Percentiles rank a stretch among this genome's conserved stretches.
Conservation (phyloP, 1,140 invertebrate genomes). For the Dryas iulia region DNA sequence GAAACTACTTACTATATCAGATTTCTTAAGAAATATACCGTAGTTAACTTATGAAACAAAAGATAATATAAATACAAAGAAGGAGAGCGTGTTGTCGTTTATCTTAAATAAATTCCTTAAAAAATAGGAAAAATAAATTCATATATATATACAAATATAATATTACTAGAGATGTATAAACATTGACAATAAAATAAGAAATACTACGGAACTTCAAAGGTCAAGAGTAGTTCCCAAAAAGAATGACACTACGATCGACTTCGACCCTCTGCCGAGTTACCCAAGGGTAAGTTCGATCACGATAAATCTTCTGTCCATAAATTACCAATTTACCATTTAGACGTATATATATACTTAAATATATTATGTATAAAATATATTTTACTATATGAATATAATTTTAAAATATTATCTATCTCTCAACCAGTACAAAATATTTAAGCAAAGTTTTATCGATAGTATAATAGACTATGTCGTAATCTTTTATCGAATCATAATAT, state of each 20-base stretch:
- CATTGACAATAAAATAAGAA: neutral
- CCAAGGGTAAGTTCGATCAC: neutral
- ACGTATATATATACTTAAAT: neutral
- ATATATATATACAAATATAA: neutral
- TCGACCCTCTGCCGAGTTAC: neutral
- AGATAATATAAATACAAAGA: too few species aligned
- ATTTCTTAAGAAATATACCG: too few species aligned
- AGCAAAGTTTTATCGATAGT: too few species aligned
- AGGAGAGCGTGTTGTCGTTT: too few species aligned
- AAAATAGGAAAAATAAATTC: too few species aligned
- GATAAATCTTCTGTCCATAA: neutral
- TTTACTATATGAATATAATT: too few species aligned
- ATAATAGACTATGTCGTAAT: too few species aligned
- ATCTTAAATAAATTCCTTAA: too few species aligned
- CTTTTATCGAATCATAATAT: neutral
- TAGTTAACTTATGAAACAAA: too few species aligned
- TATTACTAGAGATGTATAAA: neutral
- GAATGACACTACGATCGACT: neutral
- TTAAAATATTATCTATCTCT: too few species aligned
- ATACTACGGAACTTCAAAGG: neutral
- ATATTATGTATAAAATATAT: neutral
- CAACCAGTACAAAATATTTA: too few species aligned
- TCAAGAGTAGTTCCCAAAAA: neutral
- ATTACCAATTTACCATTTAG: neutral
- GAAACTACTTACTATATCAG: neutral